phyloP scores from a whole-genome alignment of 1,140 invertebrate genomes.

The Trichonephila clavata region DNA sequence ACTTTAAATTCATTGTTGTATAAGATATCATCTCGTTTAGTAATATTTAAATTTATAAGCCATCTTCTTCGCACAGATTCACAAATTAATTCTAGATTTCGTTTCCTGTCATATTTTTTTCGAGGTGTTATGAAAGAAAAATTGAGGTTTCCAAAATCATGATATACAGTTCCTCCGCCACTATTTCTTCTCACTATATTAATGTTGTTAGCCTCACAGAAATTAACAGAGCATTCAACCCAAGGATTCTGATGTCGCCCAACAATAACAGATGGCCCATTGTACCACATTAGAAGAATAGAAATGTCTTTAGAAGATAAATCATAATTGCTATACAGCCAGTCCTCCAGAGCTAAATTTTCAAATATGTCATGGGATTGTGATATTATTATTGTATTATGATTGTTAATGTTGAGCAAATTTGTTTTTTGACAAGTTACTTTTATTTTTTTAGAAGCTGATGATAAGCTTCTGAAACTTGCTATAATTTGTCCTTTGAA shows the following conservation, averaged over 20 bases:
- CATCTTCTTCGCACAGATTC: slow-evolving; percentile 89
- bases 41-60: slow-evolving; percentile 88
- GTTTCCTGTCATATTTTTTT: slow-evolving; percentile 89
- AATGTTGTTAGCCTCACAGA: slow-evolving; percentile 81
- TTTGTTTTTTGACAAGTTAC: neutral
- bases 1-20: slow-evolving; percentile 91
- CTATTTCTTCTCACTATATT: slow-evolving; percentile 91
- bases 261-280: slow-evolving; percentile 95
- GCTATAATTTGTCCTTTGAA: neutral
- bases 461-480: neutral
- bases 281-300: slow-evolving; percentile 93
- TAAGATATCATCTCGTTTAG: slow-evolving; percentile 91
- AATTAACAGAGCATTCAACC: slow-evolving; percentile 90
- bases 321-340: slow-evolving; percentile 93
- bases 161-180: slow-evolving; percentile 98
- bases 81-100: slow-evolving; percentile 92
- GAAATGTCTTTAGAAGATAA: slow-evolving; percentile 85
- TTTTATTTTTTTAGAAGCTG: neutral
- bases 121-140: slow-evolving; percentile 92
- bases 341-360: slow-evolving; percentile 96
- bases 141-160: slow-evolving; percentile 96
- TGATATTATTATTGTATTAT: slow-evolving; percentile 94
- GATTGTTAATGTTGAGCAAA: neutral
- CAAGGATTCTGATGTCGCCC: slow-evolving; percentile 98
- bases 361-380: slow-evolving; percentile 93